These are phyloP conservation scores for Sinella curviseta DNA, from an alignment of 1,140 invertebrate species.

Conservation along the genomic window DNA sequence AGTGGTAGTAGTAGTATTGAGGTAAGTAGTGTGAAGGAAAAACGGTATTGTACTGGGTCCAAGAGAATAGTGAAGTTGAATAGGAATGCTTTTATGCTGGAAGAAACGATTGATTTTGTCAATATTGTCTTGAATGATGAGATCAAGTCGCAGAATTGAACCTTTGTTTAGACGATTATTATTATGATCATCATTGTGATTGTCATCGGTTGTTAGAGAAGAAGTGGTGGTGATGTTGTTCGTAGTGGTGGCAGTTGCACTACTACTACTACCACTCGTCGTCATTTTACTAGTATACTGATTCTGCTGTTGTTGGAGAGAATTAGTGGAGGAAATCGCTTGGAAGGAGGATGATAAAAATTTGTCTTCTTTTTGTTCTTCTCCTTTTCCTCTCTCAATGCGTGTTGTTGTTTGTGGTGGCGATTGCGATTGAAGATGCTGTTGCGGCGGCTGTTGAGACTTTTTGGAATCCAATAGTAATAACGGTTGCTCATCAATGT, in stretches of 20 bases:
- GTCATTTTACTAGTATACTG: conserved; percentile 4
- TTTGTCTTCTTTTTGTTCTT: conserved; percentile 27
- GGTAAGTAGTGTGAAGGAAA: neutral
- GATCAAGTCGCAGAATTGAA: conserved; percentile 36
- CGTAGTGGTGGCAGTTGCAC: neutral
- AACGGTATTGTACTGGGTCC: neutral
- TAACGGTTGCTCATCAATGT: neutral
- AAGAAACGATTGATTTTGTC: conserved; percentile 42
- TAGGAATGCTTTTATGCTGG: conserved; percentile 34
- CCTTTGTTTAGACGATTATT: neutral
- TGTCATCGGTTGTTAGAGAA: conserved; percentile 9
- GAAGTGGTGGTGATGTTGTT: neutral
- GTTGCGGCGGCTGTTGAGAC: conserved; percentile 5
- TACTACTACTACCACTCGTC: neutral
- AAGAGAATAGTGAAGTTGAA: conserved; percentile 19
- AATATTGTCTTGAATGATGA: conserved; percentile 44
- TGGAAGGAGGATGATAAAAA: conserved; percentile 4
- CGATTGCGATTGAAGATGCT: neutral
- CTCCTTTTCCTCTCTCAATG: neutral
- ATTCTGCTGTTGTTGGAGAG: neutral
- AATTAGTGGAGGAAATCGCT: neutral
- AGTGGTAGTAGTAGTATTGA: no score
- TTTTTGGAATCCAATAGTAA: conserved; percentile 11
- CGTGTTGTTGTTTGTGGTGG: neutral
- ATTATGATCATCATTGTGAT: conserved; percentile 19